Percentiles rank a stretch among this genome's conserved stretches.
Conservation (phyloP, 2,888 invertebrate species). For the Trichacis sp. region DNA sequence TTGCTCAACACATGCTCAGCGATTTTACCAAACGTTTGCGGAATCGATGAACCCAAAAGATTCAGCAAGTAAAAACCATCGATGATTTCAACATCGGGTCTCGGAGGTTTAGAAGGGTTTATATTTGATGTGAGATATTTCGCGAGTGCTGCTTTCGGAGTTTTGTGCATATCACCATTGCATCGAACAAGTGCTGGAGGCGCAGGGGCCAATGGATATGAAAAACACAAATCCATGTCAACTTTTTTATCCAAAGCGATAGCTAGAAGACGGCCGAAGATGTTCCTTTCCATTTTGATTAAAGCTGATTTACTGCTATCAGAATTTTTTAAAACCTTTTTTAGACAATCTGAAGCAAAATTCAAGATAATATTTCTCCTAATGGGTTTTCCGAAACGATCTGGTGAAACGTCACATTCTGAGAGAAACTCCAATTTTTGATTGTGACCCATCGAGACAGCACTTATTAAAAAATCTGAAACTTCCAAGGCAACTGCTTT, state of each 20-base stretch:
- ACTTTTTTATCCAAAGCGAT: constrained; percentile 54
- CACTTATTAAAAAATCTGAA: constrained; percentile 31
- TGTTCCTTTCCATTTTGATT: constrained; percentile 51
- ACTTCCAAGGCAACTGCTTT: constrained; percentile 10
- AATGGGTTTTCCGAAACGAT: constrained; percentile 10
- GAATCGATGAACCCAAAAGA: constrained; percentile 44
- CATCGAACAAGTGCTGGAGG: constrained; percentile 22
- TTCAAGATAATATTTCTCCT: constrained; percentile 5
- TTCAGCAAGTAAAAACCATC: constrained; percentile 52
- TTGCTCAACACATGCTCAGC: constrained; percentile 50
- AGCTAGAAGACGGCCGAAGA: constrained; percentile 51
- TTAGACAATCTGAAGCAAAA: constrained; percentile 3
- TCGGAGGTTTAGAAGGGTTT: neutral
- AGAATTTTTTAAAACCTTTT: constrained; percentile 42
- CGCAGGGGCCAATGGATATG: constrained; percentile 46
- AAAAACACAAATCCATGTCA: constrained; percentile 50
- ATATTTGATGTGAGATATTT: constrained; percentile 6
- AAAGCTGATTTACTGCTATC: constrained; percentile 45
- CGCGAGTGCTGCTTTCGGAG: constrained; percentile 23
- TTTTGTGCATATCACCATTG: constrained; percentile 25
- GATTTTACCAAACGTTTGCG: constrained; percentile 53
- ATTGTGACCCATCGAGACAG: constrained; percentile 18
- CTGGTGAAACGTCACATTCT: constrained; percentile 16
- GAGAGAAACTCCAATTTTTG: constrained; percentile 15
- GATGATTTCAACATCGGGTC: constrained; percentile 44